These are phyloP conservation scores for Ceratina japonica DNA, from an alignment of 1,140 invertebrate species.

Conservation along the genomic window DNA sequence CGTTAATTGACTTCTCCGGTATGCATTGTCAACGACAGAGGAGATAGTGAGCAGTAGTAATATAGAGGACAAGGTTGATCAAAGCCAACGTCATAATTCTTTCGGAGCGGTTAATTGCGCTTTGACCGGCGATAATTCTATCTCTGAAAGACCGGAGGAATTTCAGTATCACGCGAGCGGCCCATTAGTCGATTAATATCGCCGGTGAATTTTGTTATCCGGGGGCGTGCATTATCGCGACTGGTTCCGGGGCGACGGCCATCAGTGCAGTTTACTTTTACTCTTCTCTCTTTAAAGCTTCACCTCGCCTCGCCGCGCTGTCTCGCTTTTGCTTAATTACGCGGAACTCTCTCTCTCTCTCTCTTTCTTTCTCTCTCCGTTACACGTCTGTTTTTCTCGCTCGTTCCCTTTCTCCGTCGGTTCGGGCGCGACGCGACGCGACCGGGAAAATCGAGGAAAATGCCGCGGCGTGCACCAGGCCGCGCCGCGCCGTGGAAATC, in stretches of 20 bases:
- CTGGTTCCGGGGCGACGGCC: slow-evolving; percentile 22
- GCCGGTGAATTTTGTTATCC: slow-evolving; percentile 44
- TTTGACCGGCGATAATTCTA: slow-evolving; percentile 30
- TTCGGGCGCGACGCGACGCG: not conserved
- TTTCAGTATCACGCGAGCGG: slow-evolving; percentile 36
- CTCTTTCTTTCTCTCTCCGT: not conserved
- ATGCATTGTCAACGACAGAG: too few relatives aligned
- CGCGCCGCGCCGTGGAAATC: slow-evolving; percentile 44
- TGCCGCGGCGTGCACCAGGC: not conserved
- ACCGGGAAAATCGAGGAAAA: slow-evolving; percentile 44
- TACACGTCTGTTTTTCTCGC: not conserved
- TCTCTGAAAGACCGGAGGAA: slow-evolving; percentile 6
- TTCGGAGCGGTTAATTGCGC: slow-evolving; percentile 21
- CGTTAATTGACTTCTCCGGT: too few relatives aligned
- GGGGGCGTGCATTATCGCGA: slow-evolving; percentile 42
- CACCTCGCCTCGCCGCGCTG: not conserved
- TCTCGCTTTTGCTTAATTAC: slow-evolving; percentile 50
- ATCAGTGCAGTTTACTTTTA: slow-evolving; percentile 32
- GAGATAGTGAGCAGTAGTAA: not conserved
- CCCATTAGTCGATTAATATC: slow-evolving; percentile 46
- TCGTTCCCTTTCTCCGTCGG: not conserved
- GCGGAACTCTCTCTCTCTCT: slow-evolving; percentile 26
- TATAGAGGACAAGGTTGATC: not conserved
- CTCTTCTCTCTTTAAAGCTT: slow-evolving; percentile 40
- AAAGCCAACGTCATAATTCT: slow-evolving; percentile 25